Percentiles rank a stretch among this genome's conserved stretches.
These are phyloP conservation scores for Channa argus DNA, from an alignment of 2,113 vertebrate genomes.

Conservation along the genomic window DNA sequence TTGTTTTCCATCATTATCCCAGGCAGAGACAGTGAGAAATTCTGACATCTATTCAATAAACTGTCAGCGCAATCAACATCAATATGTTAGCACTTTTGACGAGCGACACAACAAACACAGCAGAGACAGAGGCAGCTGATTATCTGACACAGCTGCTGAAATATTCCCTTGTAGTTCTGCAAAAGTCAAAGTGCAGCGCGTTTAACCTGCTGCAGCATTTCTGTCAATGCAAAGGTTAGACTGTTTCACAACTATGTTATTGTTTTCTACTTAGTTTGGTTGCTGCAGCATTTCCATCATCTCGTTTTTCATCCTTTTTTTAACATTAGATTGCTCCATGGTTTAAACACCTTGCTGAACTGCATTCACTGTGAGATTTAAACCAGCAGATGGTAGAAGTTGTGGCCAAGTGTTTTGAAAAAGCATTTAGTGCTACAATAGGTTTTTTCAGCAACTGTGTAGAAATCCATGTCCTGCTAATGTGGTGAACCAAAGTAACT, in stretches of 20 bases:
- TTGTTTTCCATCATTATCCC: constrained; percentile 50
- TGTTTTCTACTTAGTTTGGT: not conserved
- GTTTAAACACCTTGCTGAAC: too few relatives aligned
- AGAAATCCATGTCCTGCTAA: not conserved
- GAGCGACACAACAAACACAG: constrained; percentile 42
- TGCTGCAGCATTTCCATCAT: not conserved
- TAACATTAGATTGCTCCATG: too few relatives aligned
- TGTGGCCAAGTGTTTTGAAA: too few relatives aligned
- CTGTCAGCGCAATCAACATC: constrained; percentile 56
- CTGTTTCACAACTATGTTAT: not conserved
- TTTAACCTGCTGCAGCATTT: not conserved
- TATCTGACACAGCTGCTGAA: constrained; percentile 20
- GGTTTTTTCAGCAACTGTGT: too few relatives aligned
- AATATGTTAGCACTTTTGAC: constrained; percentile 37
- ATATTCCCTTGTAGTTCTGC: constrained; percentile 10
- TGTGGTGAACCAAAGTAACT: constrained; percentile 1
- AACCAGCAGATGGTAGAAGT: too few relatives aligned
- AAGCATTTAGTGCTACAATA: too few relatives aligned
- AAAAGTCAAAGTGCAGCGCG: not conserved
- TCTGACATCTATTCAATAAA: constrained; percentile 64
- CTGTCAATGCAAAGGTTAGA: not conserved
- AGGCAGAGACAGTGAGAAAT: constrained; percentile 32
- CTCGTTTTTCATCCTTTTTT: too few relatives aligned
- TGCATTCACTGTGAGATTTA: too few relatives aligned
- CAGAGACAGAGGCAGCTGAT: constrained; percentile 35